phyloP scores from a whole-genome alignment of 2,113 vertebrate species.

The Procavia capensis region DNA sequence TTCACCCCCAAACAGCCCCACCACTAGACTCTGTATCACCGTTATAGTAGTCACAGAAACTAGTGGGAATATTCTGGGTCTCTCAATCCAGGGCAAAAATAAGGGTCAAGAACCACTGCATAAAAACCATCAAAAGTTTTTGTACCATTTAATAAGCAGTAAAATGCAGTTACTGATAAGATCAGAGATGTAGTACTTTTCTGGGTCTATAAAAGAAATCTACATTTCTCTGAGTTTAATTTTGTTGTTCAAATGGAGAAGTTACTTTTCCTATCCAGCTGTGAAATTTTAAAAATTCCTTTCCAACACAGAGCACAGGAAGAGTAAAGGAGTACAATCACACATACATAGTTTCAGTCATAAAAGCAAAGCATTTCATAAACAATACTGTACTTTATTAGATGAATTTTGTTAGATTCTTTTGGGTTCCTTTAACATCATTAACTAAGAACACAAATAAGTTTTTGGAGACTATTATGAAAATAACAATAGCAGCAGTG shows the following conservation, averaged over 20 bases:
- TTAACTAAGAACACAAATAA: background rate
- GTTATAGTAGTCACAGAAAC: background rate
- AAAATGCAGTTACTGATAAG: background rate
- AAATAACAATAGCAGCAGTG: background rate
- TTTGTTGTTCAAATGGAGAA: background rate
- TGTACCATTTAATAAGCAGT: background rate
- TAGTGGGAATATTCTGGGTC: background rate
- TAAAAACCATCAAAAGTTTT: background rate
- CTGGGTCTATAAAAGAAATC: background rate
- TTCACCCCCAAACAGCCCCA: too few relatives aligned
- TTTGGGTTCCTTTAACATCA: background rate
- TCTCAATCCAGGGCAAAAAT: background rate
- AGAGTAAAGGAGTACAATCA: background rate
- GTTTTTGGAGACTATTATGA: background rate
- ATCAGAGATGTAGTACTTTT: background rate
- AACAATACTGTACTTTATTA: background rate
- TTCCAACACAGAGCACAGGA: background rate
- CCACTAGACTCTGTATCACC: background rate
- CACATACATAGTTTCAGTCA: background rate
- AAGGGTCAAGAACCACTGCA: background rate
- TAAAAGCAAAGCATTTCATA: background rate
- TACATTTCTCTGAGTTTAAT: background rate
- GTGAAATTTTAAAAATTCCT: constrained; percentile 50
- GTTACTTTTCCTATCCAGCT: background rate
- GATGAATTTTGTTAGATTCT: background rate